Percentiles rank a stretch among this genome's conserved stretches.
Conservation (phyloP, 2,888 invertebrate genomes). For the Cremastobaeus sp. region DNA sequence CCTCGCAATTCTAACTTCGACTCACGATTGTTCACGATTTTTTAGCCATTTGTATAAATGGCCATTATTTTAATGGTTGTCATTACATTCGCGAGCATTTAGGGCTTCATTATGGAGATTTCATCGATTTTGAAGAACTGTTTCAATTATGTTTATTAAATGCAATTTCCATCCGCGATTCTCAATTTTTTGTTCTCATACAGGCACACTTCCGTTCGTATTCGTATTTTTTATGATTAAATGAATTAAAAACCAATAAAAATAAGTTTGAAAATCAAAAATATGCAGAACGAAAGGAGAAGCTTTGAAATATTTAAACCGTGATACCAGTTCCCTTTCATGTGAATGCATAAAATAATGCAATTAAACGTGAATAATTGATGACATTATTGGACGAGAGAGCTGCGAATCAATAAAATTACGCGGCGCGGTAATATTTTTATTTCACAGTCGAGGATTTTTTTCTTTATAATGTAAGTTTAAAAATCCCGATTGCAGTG, state of each 20-base stretch:
- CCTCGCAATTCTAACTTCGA: background rate
- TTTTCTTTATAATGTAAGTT: slow-evolving; percentile 21
- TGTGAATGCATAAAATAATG: slow-evolving; percentile 40
- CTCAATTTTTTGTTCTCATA: no score
- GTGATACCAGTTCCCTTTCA: background rate
- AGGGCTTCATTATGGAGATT: no score
- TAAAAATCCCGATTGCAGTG: slow-evolving; percentile 31
- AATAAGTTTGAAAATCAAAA: background rate
- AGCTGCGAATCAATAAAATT: slow-evolving; percentile 30
- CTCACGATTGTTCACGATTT: no score
- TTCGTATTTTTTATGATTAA: no score
- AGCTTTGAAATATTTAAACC: slow-evolving; percentile 24
- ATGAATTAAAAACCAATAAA: slow-evolving; percentile 10
- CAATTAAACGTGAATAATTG: slow-evolving; percentile 45
- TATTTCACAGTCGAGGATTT: slow-evolving; percentile 32
- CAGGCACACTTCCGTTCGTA: no score
- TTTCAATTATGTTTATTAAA: no score
- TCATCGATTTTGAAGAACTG: no score
- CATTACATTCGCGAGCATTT: no score
- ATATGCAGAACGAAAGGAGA: background rate
- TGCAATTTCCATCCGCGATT: no score
- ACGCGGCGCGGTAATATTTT: slow-evolving; percentile 17
- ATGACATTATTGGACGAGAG: slow-evolving; percentile 9
- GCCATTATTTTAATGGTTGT: no score
- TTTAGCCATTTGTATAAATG: slow-evolving; percentile 39